phyloP scores from a whole-genome alignment of 23 tunicate species.

The Halocynthia roretzi region DNA sequence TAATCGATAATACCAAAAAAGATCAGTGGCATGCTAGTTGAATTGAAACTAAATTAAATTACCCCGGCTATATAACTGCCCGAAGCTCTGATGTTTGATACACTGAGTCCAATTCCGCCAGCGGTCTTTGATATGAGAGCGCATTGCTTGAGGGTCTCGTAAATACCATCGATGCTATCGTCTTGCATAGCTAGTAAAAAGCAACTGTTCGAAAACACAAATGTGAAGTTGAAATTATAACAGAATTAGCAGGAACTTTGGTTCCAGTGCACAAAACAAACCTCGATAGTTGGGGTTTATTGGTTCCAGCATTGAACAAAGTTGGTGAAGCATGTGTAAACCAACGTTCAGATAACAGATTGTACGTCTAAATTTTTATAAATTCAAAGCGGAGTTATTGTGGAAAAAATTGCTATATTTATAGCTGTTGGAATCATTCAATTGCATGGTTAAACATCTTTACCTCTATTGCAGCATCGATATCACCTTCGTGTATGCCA shows the following conservation, averaged over 20 bases:
- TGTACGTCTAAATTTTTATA: slow-evolving; percentile 66
- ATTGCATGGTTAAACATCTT: background rate
- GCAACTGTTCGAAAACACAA: slow-evolving; percentile 46
- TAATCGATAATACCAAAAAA: background rate
- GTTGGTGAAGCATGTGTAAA: slow-evolving; percentile 99
- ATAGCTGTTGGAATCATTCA: background rate
- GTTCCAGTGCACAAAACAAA: slow-evolving; percentile 1
- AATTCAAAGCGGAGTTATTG: background rate
- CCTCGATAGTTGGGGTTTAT: slow-evolving; percentile 94
- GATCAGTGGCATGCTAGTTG: background rate
- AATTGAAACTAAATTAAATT: background rate
- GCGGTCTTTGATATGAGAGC: slow-evolving; percentile 96
- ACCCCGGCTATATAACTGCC: slow-evolving; percentile 99
- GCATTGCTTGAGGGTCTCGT: slow-evolving; percentile 94
- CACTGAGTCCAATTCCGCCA: slow-evolving; percentile 97
- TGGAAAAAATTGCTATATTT: background rate
- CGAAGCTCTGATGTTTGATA: slow-evolving; percentile 78
- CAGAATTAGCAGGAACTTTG: slow-evolving; percentile 9
- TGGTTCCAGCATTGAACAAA: slow-evolving; percentile 96
- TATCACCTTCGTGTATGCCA: slow-evolving; percentile 89
- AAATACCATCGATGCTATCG: slow-evolving; percentile 97
- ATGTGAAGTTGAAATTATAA: slow-evolving; percentile 12
- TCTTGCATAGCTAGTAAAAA: slow-evolving; percentile 88
- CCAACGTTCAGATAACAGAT: slow-evolving; percentile 80
- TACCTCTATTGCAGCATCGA: slow-evolving; percentile 80